Evolutionary conservation across 2,888 invertebrate genomes (phyloP), one percentile per base, ranked within the genome.

Genomic region (Lithosia quadra): DNA sequence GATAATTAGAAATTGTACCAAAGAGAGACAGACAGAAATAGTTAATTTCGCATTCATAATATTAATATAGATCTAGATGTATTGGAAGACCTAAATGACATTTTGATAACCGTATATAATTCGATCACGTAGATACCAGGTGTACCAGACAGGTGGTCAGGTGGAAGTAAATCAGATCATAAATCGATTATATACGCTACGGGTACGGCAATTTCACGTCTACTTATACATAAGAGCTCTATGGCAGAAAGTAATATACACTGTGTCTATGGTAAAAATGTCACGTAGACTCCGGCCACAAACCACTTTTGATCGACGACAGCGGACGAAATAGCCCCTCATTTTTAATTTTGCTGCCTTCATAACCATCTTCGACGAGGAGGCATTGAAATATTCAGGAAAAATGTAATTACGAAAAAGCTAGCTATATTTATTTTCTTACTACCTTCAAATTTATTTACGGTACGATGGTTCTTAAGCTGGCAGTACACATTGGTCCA

Each of bases 321-420:
- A 49, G 7, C 21, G 18, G 58, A 67, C 49, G 77, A 28, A 78
- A 72, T 63, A 78, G 78, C 75, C 70, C 69, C 71, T 80, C 61
- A 81, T 87, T 85, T 84, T 72, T 76, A 74, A 86, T 86, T 85
- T 71, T 67, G 62, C 77, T 76, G 79, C 76, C 74, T 75, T 76
- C 75, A 76, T 81, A 77, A 76, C 76, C 79, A 77, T 78, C 78
- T 80, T 80, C 73, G 72, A 75, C 64, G 66, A 58, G 34, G 61
- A 56, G 60, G 70, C 34, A 24, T 56, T 39, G 24, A 64, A 56
- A 61, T 28, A 49, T 49, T 49, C 49, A 49, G n/a, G 49, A 75
- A 78, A 73, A 83, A 73, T 77, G 73, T 73, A 76, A 75, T 75
- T 73, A 58, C 58, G 65, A 58, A 55, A 24, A 58, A 69, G 9